phyloP scores from a whole-genome alignment of 2,797 vertebrate genomes.

The Synanceia verrucosa region DNA sequence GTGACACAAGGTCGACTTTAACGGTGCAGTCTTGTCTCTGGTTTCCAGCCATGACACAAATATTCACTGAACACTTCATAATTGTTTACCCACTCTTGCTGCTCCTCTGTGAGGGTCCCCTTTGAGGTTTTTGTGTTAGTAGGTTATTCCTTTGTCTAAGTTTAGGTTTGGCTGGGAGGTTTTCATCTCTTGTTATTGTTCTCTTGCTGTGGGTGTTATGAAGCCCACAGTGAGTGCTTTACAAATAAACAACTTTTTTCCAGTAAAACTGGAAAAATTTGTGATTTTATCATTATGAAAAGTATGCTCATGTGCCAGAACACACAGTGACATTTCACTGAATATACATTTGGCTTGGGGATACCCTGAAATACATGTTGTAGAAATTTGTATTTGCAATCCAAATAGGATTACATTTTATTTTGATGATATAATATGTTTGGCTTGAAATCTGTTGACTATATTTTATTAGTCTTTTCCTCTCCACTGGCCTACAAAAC shows the following conservation, averaged over 20 bases:
- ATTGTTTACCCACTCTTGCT: conserved; percentile 13
- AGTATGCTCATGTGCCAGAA: background rate
- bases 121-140: conserved; percentile 28
- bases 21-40: conserved; percentile 10
- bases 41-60: conserved; percentile 46
- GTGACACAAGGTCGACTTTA: background rate
- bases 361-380: background rate
- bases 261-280: background rate
- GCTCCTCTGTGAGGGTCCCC: conserved; percentile 1
- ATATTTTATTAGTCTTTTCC: conserved; percentile 10
- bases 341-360: background rate
- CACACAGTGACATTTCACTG: background rate
- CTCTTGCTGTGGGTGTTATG: background rate
- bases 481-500: conserved; percentile 44
- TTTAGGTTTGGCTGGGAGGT: background rate
- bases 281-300: background rate
- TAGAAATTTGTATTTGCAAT: conserved; percentile 5
- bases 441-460: conserved; percentile 28
- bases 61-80: conserved; percentile 50
- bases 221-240: background rate
- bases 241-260: background rate
- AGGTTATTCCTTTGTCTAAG: conserved; percentile 27
- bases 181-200: background rate
- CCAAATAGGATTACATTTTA: conserved; percentile 34
- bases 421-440: conserved; percentile 12